These are phyloP conservation scores for Fragum sueziense DNA, from an alignment of 2,888 invertebrate species.

Conservation along the genomic window DNA sequence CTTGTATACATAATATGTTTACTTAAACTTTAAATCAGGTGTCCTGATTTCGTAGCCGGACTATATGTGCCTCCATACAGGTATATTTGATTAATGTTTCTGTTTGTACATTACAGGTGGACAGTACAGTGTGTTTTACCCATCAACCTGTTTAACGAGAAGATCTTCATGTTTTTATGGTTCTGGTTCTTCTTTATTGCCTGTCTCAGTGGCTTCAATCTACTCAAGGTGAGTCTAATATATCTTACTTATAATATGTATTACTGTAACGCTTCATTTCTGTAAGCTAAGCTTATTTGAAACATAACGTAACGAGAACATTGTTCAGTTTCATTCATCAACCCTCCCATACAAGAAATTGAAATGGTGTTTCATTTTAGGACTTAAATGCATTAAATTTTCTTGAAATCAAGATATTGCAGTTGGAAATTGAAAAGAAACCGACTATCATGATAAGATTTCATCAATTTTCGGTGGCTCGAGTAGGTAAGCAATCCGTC, in stretches of 20 bases:
- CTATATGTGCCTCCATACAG: not conserved
- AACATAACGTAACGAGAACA: not conserved
- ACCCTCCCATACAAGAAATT: too few relatives aligned
- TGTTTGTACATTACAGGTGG: slow-evolving; percentile 50
- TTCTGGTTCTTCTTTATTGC: slow-evolving; percentile 76
- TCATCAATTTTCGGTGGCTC: too few relatives aligned
- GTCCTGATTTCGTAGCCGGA: not conserved
- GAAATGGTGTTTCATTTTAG: too few relatives aligned
- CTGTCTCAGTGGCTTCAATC: slow-evolving; percentile 64
- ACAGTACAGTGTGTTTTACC: slow-evolving; percentile 77
- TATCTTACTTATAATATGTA: not conserved
- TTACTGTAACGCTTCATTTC: not conserved
- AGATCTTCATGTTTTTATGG: slow-evolving; percentile 77
- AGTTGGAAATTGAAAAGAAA: too few relatives aligned
- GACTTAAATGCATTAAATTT: too few relatives aligned
- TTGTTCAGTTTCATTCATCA: not conserved
- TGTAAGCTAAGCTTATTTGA: not conserved
- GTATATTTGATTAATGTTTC: not conserved
- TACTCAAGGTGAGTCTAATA: slow-evolving; percentile 54
- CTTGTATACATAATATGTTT: too few relatives aligned
- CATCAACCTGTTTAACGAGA: too few relatives aligned
- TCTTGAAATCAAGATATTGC: too few relatives aligned
- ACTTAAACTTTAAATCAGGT: too few relatives aligned
- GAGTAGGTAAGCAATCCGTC: too few relatives aligned
- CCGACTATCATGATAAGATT: too few relatives aligned